phyloP scores from a whole-genome alignment of 2,113 vertebrate genomes.

The Oreamnos americanus region DNA sequence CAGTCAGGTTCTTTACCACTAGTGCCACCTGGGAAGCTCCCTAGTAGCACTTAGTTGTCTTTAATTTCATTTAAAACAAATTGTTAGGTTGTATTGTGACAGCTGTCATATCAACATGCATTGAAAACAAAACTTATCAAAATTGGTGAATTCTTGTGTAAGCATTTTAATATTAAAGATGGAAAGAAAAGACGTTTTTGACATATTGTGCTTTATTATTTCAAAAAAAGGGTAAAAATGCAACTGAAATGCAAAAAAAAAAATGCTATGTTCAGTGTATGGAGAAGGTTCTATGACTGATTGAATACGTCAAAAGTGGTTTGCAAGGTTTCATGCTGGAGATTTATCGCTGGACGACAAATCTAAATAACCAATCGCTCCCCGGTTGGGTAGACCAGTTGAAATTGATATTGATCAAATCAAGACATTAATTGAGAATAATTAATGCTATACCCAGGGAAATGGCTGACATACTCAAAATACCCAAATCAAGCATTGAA shows the following conservation, averaged over 20 bases:
- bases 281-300: not conserved
- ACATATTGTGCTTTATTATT: not conserved
- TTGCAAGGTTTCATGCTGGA: not conserved
- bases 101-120: not conserved
- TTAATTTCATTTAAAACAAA: not conserved
- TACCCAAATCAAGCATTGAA: not conserved
- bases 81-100: not conserved
- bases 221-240: not conserved
- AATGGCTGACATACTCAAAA: not conserved
- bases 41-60: not conserved
- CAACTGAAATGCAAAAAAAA: not conserved
- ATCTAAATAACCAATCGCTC: not conserved
- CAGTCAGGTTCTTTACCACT: not conserved
- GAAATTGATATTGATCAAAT: not conserved
- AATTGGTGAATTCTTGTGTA: not conserved
- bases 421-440: not conserved
- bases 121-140: not conserved
- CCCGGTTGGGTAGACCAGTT: not conserved
- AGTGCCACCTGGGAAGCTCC: not conserved
- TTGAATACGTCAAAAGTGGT: not conserved
- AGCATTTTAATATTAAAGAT: not conserved
- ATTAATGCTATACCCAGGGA: not conserved
- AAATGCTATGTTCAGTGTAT: not conserved
- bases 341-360: fast-evolving
- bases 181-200: not conserved